phyloP scores from a whole-genome alignment of 92 coral and sea anemone species.

The Zoanthus sociatus region DNA sequence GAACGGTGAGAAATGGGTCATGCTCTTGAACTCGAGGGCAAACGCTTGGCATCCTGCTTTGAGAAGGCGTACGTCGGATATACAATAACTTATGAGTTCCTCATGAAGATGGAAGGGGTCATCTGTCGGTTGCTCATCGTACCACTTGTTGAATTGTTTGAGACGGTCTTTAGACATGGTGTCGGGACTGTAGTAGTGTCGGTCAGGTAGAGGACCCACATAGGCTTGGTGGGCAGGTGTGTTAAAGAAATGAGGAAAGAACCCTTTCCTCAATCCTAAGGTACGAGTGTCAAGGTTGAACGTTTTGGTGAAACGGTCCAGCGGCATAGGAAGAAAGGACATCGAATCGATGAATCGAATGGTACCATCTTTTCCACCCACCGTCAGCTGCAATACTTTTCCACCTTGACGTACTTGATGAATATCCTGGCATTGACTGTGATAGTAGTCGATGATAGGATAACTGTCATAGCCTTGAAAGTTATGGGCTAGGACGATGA shows the following conservation, averaged over 20 bases:
- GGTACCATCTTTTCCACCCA: neutral
- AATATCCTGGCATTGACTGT: slow-evolving; percentile 9
- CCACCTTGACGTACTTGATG: slow-evolving; percentile 18
- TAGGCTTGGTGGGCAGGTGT: slow-evolving; percentile 7
- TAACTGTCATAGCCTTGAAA: slow-evolving; percentile 39
- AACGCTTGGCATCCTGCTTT: neutral
- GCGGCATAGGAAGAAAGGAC: slow-evolving; percentile 11
- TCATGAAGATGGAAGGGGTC: slow-evolving; percentile 6
- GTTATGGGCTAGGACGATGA: slow-evolving; percentile 46
- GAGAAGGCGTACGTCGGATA: slow-evolving; percentile 33
- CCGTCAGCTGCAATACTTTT: neutral
- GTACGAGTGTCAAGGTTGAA: neutral
- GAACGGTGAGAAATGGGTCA: slow-evolving; percentile 27
- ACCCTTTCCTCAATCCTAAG: slow-evolving; percentile 33
- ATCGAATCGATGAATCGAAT: slow-evolving; percentile 28
- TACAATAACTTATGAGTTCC: slow-evolving; percentile 24
- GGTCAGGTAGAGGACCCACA: slow-evolving; percentile 25
- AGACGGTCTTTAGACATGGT: slow-evolving; percentile 11
- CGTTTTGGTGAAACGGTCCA: slow-evolving; percentile 29
- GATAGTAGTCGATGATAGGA: slow-evolving; percentile 23
- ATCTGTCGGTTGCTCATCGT: neutral
- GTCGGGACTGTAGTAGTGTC: slow-evolving; percentile 14
- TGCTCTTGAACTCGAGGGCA: slow-evolving; percentile 10
- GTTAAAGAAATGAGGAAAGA: neutral
- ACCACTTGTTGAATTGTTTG: slow-evolving; percentile 10